Conservation (phyloP, 2,797 vertebrate genomes). For the Clarias laeviceps region DNA sequence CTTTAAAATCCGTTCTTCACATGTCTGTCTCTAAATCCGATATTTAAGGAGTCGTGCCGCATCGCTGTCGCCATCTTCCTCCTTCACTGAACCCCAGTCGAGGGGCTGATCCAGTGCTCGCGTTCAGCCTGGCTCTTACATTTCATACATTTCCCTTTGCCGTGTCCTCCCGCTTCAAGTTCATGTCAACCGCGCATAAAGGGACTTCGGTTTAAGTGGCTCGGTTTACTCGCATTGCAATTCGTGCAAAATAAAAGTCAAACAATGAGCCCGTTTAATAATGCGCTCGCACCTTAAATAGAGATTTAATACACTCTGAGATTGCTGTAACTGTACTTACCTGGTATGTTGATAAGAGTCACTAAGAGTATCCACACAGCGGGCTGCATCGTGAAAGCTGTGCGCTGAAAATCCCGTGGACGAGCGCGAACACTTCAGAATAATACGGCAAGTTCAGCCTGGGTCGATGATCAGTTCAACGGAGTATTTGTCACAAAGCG, state of each 20-base stretch:
- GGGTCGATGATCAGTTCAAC: slow-evolving; percentile 2
- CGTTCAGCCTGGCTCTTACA: background rate
- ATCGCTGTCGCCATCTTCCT: slow-evolving; percentile 75
- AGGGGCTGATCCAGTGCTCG: too few species aligned
- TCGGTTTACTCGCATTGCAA: background rate
- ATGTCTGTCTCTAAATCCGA: background rate
- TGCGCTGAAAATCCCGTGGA: slow-evolving; percentile 52
- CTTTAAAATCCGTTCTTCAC: background rate
- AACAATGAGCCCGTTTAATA: too few species aligned
- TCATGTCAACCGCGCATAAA: background rate
- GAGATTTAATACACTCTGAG: too few species aligned
- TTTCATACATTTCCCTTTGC: background rate
- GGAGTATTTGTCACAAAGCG: background rate
- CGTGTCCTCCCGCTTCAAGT: background rate
- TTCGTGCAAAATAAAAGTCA: background rate
- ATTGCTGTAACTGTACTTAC: slow-evolving; percentile 61
- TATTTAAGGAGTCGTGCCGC: slow-evolving; percentile 45
- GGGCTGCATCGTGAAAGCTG: slow-evolving; percentile 65
- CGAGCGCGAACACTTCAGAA: background rate
- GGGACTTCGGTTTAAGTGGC: background rate
- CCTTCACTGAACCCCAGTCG: slow-evolving; percentile 63
- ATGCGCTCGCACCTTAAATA: background rate
- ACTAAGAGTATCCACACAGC: slow-evolving; percentile 74
- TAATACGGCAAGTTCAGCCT: background rate
- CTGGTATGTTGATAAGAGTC: slow-evolving; percentile 69